Evolutionary conservation across 2,113 vertebrate species (phyloP).

Genomic region (Colinus virginianus): DNA sequence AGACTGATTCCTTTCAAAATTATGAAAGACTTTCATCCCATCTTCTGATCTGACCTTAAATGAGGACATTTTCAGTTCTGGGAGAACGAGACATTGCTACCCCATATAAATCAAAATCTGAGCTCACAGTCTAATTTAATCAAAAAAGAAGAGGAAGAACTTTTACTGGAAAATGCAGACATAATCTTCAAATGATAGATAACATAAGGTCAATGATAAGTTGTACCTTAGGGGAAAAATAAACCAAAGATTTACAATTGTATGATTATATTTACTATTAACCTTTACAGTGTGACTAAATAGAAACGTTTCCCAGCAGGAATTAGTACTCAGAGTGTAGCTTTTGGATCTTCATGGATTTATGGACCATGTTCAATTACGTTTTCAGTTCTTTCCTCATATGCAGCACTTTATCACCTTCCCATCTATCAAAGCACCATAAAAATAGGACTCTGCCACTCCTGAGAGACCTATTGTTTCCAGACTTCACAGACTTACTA

Average conservation of each 20-base stretch:
- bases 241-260: background rate
- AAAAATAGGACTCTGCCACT: conserved; percentile 15
- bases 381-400: conserved; percentile 30
- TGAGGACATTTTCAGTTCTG: background rate
- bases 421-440: background rate
- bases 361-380: background rate
- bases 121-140: conserved; percentile 6
- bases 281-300: background rate
- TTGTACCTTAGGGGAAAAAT: background rate
- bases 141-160: background rate
- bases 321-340: background rate
- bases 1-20: conserved; percentile 10
- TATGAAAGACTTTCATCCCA: background rate
- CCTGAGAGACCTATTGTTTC: conserved; percentile 9
- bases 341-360: background rate
- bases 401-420: background rate
- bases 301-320: conserved; percentile 16
- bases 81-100: background rate
- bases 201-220: background rate
- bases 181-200: background rate
- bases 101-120: background rate
- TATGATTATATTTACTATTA: background rate
- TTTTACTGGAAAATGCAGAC: background rate
- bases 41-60: background rate
- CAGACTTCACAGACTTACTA: background rate